Conservation (phyloP, 1,140 invertebrate species). For the Aphaenogaster ashmeadi region DNA sequence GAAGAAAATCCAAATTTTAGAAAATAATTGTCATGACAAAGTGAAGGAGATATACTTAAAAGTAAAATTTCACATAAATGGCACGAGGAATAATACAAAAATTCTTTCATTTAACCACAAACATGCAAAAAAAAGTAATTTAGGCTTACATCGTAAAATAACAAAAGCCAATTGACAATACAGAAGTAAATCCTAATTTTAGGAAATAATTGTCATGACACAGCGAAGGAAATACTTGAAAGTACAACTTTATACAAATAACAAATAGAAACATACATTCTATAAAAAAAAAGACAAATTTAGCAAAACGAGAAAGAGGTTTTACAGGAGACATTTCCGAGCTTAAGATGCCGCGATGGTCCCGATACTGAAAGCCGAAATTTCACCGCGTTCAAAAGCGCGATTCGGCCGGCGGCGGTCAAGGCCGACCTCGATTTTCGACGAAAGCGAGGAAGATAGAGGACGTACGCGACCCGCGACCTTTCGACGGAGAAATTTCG, state of each 20-base stretch:
- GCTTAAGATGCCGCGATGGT: background rate
- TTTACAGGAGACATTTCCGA: background rate
- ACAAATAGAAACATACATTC: background rate
- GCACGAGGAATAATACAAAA: background rate
- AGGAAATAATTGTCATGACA: background rate
- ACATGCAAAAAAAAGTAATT: background rate
- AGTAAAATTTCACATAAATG: background rate
- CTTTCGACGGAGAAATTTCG: slow-evolving; percentile 49
- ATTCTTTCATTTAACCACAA: background rate
- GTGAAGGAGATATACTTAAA: background rate
- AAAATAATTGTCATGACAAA: background rate
- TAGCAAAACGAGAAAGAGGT: background rate
- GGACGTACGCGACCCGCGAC: slow-evolving; percentile 33
- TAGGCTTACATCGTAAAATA: background rate
- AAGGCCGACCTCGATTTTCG: slow-evolving; percentile 65
- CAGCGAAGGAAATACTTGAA: background rate
- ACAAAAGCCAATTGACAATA: background rate
- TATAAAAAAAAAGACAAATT: background rate
- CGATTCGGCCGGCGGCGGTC: slow-evolving; percentile 13
- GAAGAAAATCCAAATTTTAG: background rate
- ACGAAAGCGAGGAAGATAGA: slow-evolving; percentile 70
- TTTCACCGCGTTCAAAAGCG: slow-evolving; percentile 21
- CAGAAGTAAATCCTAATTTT: background rate
- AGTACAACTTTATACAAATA: background rate
- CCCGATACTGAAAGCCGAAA: background rate